Conservation (phyloP, 1,140 invertebrate genomes). For the Caerostris darwini region DNA sequence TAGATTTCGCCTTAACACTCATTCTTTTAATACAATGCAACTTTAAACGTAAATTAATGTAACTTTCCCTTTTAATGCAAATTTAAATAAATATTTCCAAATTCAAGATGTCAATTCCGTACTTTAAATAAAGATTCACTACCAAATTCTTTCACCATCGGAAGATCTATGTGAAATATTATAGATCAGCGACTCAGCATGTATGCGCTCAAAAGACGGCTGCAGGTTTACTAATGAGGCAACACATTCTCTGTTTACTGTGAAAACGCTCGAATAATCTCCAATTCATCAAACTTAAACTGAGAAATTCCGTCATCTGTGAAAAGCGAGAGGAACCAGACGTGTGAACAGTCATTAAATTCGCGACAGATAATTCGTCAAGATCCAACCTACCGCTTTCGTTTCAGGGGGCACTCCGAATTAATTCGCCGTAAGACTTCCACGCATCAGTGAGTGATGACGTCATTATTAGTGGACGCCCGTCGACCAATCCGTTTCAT, state of each 20-base stretch:
- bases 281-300: not conserved
- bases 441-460: not conserved
- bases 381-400: no score
- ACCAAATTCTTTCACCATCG: no score
- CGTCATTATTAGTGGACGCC: constrained; percentile 1
- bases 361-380: no score
- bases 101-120: no score
- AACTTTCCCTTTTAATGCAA: no score
- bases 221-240: not conserved
- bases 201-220: not conserved
- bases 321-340: not conserved
- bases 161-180: not conserved
- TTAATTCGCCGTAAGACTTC: not conserved
- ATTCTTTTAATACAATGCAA: no score
- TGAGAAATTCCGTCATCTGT: not conserved
- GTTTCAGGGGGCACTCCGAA: not conserved
- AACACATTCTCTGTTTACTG: not conserved
- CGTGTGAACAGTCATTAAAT: not conserved
- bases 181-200: not conserved
- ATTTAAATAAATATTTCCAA: no score
- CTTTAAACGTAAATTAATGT: no score
- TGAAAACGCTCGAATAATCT: not conserved
- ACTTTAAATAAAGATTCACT: no score
- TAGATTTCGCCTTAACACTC: no score
- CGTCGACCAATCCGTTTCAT: not conserved